Base-by-base conservation (phyloP, 37 sponge, comb jelly and placozoan species). In the Corticium candelabrum region DNA sequence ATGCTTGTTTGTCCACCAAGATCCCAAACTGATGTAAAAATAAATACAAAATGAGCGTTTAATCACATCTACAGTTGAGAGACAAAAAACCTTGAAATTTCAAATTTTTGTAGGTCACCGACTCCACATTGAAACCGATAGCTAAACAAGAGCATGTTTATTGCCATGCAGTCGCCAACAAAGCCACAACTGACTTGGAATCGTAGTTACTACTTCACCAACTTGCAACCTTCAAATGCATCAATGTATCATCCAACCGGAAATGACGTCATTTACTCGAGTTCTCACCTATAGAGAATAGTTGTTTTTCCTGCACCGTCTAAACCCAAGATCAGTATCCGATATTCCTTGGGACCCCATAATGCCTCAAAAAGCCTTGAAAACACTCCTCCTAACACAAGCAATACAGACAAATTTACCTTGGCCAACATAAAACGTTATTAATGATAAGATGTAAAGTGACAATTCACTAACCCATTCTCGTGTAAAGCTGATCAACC, bases 231-330 rank as follows among this genome's bases (percentile, higher is more conserved):
- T 91, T 71, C 35, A 81, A 62, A 39, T 21, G 77, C 37, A 74
- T 40, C 40, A 3, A n/a, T n/a, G n/a, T n/a, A n/a, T 69, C 27
- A 78, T 68, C 27, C 27, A 69, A 21, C 4, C 41, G 11, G n/a
- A 21, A 2, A 68, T 78, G 35, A 3, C 62, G 62, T 27, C 21
- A 27, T 50, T 70, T 69, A 5, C 21, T 41, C 50, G 15, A 36
- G 34, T 3, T 37, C 80, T 40, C 43, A 88, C 88, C 88, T 85
- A 83, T 97, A 97, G 34, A 97, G 76, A 35, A 97, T 97, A 32
- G 99, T 97, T 0, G 99, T 97, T 79, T 97, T 97, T 1, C 99
- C 99, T 35, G 99, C 99, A n/a, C 99, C 99, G 80, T 97, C 99
- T 36, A 97, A 71, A 5, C 99, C 99, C 11, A 97, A 71, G 31